phyloP scores from a whole-genome alignment of 2,888 invertebrate genomes.

The Coelinius sp. region DNA sequence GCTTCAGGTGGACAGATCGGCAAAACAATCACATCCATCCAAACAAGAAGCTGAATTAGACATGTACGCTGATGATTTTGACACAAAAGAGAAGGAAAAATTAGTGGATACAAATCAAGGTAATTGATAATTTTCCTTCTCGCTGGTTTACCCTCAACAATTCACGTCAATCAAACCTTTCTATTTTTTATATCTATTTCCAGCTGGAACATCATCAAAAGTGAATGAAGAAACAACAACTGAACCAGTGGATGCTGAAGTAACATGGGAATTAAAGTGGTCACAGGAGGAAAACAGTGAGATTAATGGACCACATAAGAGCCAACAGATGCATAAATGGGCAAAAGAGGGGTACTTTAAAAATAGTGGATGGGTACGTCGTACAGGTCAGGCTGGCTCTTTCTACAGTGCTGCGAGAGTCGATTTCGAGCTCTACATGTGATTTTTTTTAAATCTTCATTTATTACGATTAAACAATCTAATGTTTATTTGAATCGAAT shows the following conservation, averaged over 20 bases:
- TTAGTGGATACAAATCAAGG: conserved; percentile 57
- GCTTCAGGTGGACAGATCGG: conserved; percentile 54
- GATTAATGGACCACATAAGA: conserved; percentile 87
- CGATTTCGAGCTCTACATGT: conserved; percentile 94
- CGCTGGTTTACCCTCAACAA: neutral
- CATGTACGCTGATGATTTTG: conserved; percentile 96
- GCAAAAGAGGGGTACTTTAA: conserved; percentile 88
- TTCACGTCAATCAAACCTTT: neutral
- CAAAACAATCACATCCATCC: conserved; percentile 59
- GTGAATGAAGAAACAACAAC: conserved; percentile 55
- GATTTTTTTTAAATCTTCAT: conserved; percentile 55
- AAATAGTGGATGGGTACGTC: conserved; percentile 88
- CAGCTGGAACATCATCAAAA: conserved; percentile 27
- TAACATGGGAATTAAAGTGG: conserved; percentile 95
- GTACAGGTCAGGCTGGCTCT: conserved; percentile 78
- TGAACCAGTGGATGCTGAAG: conserved; percentile 64
- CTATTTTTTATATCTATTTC: neutral
- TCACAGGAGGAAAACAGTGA: conserved; percentile 81
- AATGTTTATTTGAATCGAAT: neutral
- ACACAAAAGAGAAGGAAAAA: conserved; percentile 79
- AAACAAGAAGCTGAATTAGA: conserved; percentile 81
- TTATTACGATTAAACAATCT: neutral
- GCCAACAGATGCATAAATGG: conserved; percentile 93
- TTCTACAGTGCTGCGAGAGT: conserved; percentile 92
- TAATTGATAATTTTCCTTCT: conserved; percentile 17